Conservation (phyloP, 2,113 vertebrate genomes). For the Desmodus rotundus region DNA sequence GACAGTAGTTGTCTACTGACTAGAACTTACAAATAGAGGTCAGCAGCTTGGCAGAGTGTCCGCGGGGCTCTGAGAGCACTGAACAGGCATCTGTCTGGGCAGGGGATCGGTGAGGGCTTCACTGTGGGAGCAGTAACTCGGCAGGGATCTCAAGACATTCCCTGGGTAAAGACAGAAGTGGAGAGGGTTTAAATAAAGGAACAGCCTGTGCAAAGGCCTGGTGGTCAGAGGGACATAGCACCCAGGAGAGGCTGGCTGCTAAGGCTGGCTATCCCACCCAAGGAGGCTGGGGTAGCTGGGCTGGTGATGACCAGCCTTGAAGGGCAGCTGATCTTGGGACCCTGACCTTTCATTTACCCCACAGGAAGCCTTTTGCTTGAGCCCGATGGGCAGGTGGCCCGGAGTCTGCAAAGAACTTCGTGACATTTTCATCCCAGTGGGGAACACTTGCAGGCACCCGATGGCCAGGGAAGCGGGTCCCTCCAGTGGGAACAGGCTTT, state of each 20-base stretch:
- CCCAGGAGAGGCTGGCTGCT: neutral
- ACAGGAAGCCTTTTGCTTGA: neutral
- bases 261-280: too few relatives aligned
- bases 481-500: neutral
- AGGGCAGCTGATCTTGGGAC: neutral
- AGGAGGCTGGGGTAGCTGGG: neutral
- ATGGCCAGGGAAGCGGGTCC: neutral
- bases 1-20: neutral
- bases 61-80: neutral
- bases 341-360: neutral
- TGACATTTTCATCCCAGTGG: neutral
- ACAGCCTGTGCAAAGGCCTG: neutral
- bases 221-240: neutral
- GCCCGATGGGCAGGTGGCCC: neutral
- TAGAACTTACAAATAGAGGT: neutral
- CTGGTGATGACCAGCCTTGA: neutral
- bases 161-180: neutral
- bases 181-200: neutral
- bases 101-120: neutral
- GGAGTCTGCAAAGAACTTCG: neutral
- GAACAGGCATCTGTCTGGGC: neutral
- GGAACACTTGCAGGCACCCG: neutral
- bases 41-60: neutral
- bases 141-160: neutral
- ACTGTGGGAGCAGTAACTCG: neutral